Conservation (phyloP, 2,888 invertebrate species). For the Luffia ferchaultella region DNA sequence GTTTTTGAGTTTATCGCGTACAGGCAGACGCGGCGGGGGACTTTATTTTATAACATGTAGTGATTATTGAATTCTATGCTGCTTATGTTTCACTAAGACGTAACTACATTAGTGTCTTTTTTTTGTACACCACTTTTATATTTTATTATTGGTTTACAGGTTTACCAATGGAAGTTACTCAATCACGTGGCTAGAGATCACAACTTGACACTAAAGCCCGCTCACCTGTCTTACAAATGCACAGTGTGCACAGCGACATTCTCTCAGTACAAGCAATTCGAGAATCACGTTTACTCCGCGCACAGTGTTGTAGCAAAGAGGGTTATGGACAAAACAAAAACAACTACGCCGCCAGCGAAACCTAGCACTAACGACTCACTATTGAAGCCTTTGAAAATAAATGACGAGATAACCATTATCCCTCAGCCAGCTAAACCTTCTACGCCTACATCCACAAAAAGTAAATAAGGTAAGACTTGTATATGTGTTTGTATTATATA, state of each 20-base stretch:
- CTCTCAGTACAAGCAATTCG: conserved; percentile 94
- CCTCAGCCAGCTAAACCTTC: conserved; percentile 72
- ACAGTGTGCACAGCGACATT: conserved; percentile 95
- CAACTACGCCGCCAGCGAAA: conserved; percentile 23
- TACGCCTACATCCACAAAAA: neutral
- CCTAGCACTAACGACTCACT: conserved; percentile 33
- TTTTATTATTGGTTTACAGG: conserved; percentile 56
- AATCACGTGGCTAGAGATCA: conserved; percentile 94
- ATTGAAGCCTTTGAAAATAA: conserved; percentile 83
- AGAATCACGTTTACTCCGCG: conserved; percentile 92
- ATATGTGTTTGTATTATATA: neutral
- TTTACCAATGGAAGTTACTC: conserved; percentile 92
- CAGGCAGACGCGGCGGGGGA: too few relatives aligned
- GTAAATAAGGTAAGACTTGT: conserved; percentile 3
- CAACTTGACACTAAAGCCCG: conserved; percentile 90
- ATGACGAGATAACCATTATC: conserved; percentile 90
- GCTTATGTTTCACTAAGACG: too few relatives aligned
- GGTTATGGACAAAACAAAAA: conserved; percentile 44
- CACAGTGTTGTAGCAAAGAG: conserved; percentile 91
- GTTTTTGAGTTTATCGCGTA: too few relatives aligned
- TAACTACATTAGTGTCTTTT: neutral
- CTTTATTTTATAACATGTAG: too few relatives aligned
- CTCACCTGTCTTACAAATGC: conserved; percentile 93
- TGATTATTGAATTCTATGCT: too few relatives aligned
- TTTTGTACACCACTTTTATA: neutral